Percentiles rank a stretch among this genome's conserved stretches.
Evolutionary conservation across 2,888 invertebrate species (phyloP).

Genomic region (Polymixis flavicincta): DNA sequence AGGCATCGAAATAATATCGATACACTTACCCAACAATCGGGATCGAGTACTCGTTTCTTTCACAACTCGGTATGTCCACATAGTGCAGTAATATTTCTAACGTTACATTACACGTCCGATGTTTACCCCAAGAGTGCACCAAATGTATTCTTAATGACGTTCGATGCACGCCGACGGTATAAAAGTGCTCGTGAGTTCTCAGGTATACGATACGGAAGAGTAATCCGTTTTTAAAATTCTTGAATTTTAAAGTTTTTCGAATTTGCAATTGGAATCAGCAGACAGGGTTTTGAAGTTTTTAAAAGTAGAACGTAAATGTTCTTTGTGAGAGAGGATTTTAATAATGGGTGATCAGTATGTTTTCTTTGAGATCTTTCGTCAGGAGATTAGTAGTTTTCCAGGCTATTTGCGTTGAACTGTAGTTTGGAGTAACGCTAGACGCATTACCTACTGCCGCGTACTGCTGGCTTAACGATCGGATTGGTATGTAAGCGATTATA

Average conservation of each 20-base stretch:
- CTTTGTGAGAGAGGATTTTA: conserved; percentile 21
- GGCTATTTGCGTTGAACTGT: conserved; percentile 12
- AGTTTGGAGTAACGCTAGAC: conserved; percentile 16
- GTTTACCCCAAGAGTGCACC: conserved; percentile 50
- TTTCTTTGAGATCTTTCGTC: conserved; percentile 7
- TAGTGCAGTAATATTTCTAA: conserved; percentile 61
- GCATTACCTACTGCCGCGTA: background rate
- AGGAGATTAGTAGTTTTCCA: conserved; percentile 19
- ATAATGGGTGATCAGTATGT: conserved; percentile 32
- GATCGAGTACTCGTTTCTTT: conserved; percentile 57
- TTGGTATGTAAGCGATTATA: conserved; percentile 23
- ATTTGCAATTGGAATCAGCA: conserved; percentile 55
- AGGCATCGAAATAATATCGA: conserved; percentile 63
- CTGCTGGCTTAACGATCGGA: conserved; percentile 16
- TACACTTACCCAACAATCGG: conserved; percentile 57
- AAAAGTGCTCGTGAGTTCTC: conserved; percentile 42
- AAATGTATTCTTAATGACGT: conserved; percentile 70
- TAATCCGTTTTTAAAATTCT: conserved; percentile 63
- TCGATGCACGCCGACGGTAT: conserved; percentile 49
- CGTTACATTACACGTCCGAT: conserved; percentile 50
- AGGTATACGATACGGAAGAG: conserved; percentile 53
- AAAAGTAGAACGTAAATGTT: conserved; percentile 31
- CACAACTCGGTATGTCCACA: conserved; percentile 56
- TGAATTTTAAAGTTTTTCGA: conserved; percentile 45
- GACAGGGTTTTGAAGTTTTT: conserved; percentile 39